These are phyloP conservation scores for Penaeus japonicus DNA, from an alignment of 1,140 invertebrate species.

Conservation along the genomic window DNA sequence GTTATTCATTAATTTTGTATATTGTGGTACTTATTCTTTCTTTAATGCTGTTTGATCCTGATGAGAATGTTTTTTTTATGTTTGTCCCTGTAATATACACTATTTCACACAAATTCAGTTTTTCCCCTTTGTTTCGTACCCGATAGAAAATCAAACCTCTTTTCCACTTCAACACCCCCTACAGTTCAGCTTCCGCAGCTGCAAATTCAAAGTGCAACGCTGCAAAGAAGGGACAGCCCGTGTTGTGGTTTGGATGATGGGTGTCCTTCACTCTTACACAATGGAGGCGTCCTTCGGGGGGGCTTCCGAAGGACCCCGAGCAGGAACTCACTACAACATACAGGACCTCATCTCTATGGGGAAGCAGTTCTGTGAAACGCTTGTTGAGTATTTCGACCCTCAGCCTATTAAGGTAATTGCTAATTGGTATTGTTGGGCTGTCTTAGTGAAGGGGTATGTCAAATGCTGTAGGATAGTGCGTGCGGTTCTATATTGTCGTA, in stretches of 20 bases:
- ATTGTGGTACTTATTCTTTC: too few species aligned
- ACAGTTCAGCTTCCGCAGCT: constrained; percentile 91
- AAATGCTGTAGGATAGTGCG: too few species aligned
- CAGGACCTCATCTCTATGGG: constrained; percentile 85
- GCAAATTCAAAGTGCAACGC: constrained; percentile 91
- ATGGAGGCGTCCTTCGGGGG: constrained; percentile 94
- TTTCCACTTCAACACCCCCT: constrained; percentile 61
- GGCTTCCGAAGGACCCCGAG: constrained; percentile 73
- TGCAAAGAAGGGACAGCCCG: constrained; percentile 92
- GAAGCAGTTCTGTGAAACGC: constrained; percentile 88
- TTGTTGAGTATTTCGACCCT: constrained; percentile 89
- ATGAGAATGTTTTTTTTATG: too few species aligned
- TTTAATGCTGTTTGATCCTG: not conserved
- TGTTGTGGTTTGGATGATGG: constrained; percentile 93
- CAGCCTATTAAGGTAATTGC: constrained; percentile 79
- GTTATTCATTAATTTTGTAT: too few species aligned
- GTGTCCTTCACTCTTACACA: constrained; percentile 91
- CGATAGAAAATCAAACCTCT: too few species aligned
- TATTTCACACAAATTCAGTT: too few species aligned
- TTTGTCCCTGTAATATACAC: too few species aligned
- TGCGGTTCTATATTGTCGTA: too few species aligned
- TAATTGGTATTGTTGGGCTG: not conserved
- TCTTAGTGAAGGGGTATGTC: not conserved
- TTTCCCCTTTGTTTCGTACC: not conserved
- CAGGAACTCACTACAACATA: constrained; percentile 85